phyloP scores from a whole-genome alignment of 37 sponge, comb jelly and placozoan genomes.

The Chondrosia reniformis region DNA sequence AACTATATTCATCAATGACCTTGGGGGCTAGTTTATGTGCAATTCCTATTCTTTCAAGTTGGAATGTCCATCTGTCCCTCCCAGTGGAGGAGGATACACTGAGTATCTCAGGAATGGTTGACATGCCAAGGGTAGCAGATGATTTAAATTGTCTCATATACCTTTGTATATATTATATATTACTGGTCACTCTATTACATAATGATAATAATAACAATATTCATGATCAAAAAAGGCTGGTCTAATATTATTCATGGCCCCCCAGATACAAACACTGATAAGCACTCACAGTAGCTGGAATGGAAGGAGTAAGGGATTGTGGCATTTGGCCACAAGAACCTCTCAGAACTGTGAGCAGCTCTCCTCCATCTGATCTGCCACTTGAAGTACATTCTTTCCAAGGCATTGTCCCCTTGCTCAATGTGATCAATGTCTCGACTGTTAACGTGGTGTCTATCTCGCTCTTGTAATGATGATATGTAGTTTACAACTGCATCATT shows the following conservation, averaged over 20 bases:
- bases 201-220: too few species aligned
- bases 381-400: background rate
- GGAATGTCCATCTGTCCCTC: too few species aligned
- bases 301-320: background rate
- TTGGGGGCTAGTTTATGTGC: too few species aligned
- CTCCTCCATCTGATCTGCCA: background rate
- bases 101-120: too few species aligned
- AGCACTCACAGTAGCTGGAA: background rate
- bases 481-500: slow-evolving; percentile 2
- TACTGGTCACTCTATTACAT: background rate
- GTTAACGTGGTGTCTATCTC: background rate
- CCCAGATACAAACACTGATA: too few species aligned
- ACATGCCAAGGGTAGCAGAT: background rate
- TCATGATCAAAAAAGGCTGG: too few species aligned
- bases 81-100: background rate
- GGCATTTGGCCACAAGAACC: slow-evolving; percentile 18
- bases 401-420: too few species aligned
- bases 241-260: too few species aligned
- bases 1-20: too few species aligned
- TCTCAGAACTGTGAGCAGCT: background rate
- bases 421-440: too few species aligned
- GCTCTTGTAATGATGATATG: background rate
- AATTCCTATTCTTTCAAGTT: too few species aligned
- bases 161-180: background rate
- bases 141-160: background rate